phyloP scores from a whole-genome alignment of 2,888 invertebrate genomes.

The Marasmarcha lunaedactyla region DNA sequence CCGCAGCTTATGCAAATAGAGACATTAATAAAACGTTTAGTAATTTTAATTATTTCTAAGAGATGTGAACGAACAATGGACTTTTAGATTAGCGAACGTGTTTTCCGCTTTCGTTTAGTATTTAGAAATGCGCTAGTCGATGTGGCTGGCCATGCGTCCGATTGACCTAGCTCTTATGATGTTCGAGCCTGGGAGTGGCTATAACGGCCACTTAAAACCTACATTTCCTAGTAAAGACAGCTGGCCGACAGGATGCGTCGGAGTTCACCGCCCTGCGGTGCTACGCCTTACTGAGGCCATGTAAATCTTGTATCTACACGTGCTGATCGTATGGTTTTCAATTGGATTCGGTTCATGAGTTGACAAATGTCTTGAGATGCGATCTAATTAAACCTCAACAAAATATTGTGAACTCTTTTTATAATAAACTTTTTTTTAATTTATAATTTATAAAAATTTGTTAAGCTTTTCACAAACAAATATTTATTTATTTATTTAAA shows the following conservation, averaged over 20 bases:
- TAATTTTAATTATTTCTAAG: constrained; percentile 27
- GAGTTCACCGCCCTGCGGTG: constrained; percentile 42
- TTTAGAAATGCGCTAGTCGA: constrained; percentile 26
- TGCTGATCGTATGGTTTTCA: constrained; percentile 29
- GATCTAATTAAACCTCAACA: too few species aligned
- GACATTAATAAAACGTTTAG: constrained; percentile 5
- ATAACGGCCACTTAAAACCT: constrained; percentile 58
- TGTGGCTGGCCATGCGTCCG: constrained; percentile 33
- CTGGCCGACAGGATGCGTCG: constrained; percentile 56
- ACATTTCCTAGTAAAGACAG: constrained; percentile 57
- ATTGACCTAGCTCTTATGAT: constrained; percentile 48
- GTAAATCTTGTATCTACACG: constrained; percentile 30
- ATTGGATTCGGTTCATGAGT: constrained; percentile 28
- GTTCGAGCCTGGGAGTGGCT: constrained; percentile 41
- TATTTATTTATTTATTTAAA: too few species aligned
- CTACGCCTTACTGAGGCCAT: constrained; percentile 31
- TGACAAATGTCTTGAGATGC: too few species aligned
- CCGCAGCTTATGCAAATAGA: constrained; percentile 52
- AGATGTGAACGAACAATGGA: constrained; percentile 32
- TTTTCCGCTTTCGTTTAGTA: constrained; percentile 5
- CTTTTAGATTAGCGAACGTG: constrained; percentile 1
- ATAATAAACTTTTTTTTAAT: too few species aligned
- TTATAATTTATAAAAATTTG: too few species aligned
- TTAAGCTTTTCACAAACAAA: too few species aligned
- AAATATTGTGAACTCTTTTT: too few species aligned